Conservation (phyloP, 1,140 invertebrate genomes). For the Drosophila lacertosa region DNA sequence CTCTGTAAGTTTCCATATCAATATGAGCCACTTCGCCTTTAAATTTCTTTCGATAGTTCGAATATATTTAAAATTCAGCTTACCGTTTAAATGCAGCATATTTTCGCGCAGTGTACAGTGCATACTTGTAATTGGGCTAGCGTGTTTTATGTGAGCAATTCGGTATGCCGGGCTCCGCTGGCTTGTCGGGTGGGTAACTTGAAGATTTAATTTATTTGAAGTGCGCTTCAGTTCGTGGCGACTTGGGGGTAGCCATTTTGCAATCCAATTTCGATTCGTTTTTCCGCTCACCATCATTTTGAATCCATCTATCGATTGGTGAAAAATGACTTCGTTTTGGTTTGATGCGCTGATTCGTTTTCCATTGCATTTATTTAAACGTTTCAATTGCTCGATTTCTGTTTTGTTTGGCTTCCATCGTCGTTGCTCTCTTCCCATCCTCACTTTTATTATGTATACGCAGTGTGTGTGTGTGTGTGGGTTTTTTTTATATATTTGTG, state of each 20-base stretch:
- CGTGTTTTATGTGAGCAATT: constrained; percentile 54
- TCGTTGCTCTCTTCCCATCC: constrained; percentile 1
- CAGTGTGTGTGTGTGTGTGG: background rate
- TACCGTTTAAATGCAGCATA: background rate
- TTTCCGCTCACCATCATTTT: constrained; percentile 13
- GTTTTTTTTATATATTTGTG: too few relatives aligned
- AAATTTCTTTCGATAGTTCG: too few relatives aligned
- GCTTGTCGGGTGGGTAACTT: constrained; percentile 56
- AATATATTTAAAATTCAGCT: background rate
- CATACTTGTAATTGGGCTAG: constrained; percentile 55
- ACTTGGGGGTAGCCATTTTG: constrained; percentile 19
- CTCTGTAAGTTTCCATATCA: too few relatives aligned
- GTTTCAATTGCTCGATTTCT: constrained; percentile 72
- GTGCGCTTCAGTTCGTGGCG: constrained; percentile 44
- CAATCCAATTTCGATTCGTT: constrained; percentile 23
- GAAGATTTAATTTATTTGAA: constrained; percentile 81
- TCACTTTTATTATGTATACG: constrained; percentile 12
- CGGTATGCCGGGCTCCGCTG: constrained; percentile 45
- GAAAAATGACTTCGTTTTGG: constrained; percentile 51
- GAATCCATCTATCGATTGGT: constrained; percentile 44
- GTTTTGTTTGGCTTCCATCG: constrained; percentile 33
- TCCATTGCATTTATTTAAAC: constrained; percentile 76
- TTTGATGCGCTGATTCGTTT: constrained; percentile 65
- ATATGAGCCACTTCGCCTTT: too few relatives aligned
- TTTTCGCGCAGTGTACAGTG: constrained; percentile 9